Evolutionary conservation across 92 coral and sea anemone genomes (phyloP).

Genomic region (Parazoanthus swiftii): DNA sequence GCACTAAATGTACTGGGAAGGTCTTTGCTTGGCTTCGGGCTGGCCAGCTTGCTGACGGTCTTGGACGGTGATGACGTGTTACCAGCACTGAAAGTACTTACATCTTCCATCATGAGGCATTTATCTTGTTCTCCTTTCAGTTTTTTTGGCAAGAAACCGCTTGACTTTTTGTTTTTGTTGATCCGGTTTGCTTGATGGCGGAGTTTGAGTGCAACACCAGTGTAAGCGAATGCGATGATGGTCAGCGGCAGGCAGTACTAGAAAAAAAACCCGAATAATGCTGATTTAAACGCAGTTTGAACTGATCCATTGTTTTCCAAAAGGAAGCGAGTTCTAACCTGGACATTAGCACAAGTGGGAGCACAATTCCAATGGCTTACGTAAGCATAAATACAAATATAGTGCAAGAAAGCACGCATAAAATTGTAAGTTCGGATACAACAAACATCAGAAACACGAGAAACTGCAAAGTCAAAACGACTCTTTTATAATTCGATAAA

Average conservation of each 20-base stretch:
- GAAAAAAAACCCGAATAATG: not conserved
- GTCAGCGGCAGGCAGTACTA: conserved; percentile 68
- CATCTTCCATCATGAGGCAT: conserved; percentile 27
- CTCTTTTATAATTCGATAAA: too few relatives aligned
- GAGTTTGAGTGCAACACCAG: conserved; percentile 76
- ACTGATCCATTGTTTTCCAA: not conserved
- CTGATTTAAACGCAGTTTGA: not conserved
- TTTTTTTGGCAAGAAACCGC: conserved; percentile 53
- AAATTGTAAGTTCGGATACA: too few relatives aligned
- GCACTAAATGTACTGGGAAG: conserved; percentile 20
- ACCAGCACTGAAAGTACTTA: conserved; percentile 13
- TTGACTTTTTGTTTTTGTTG: conserved; percentile 55
- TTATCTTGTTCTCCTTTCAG: conserved; percentile 18
- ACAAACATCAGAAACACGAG: too few relatives aligned
- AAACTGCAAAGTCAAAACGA: too few relatives aligned
- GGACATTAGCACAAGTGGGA: too few relatives aligned
- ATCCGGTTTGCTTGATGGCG: conserved; percentile 73
- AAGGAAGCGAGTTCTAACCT: too few relatives aligned
- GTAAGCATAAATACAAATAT: too few relatives aligned
- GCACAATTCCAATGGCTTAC: too few relatives aligned
- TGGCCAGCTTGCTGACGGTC: not conserved
- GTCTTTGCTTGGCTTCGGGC: conserved; percentile 8
- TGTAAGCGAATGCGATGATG: conserved; percentile 77
- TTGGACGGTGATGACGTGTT: not conserved
- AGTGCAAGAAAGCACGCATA: too few relatives aligned